Evolutionary conservation across 2,888 invertebrate species (phyloP).

Genomic region (Dryobota labecula): DNA sequence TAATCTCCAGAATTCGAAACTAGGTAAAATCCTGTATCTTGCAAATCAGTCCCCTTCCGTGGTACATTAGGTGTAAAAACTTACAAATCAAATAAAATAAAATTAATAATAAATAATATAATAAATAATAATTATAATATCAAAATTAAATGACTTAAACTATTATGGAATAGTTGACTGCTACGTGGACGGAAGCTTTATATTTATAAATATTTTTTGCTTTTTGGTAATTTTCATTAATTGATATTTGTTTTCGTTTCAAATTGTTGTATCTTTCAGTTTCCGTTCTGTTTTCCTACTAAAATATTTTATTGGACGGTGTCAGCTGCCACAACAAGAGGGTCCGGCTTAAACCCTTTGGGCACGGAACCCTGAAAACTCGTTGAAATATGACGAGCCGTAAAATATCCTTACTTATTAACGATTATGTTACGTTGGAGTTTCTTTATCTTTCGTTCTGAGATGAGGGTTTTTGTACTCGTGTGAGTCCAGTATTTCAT

Average conservation of each 20-base stretch:
- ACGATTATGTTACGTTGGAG: slow-evolving; percentile 31
- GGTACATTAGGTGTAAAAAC: no score
- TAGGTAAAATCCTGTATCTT: no score
- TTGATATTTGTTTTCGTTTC: not conserved
- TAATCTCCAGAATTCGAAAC: no score
- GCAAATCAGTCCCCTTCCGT: no score
- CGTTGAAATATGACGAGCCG: slow-evolving; percentile 43
- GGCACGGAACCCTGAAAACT: slow-evolving; percentile 25
- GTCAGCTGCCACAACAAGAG: slow-evolving; percentile 3
- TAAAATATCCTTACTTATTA: slow-evolving; percentile 52
- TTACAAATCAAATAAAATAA: no score
- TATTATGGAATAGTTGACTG: no score
- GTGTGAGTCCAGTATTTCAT: not conserved
- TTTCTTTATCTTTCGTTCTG: slow-evolving; percentile 16
- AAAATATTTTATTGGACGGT: not conserved
- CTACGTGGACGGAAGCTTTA: no score
- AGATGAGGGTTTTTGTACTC: not conserved
- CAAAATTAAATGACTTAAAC: no score
- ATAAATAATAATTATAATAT: no score
- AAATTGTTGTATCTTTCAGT: not conserved
- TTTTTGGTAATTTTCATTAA: no score
- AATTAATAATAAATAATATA: no score
- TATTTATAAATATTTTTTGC: no score
- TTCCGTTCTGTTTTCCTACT: not conserved
- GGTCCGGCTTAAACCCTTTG: slow-evolving; percentile 20